Percentiles rank a stretch among this genome's conserved stretches.
These are phyloP conservation scores for Leucophenga varia DNA, from an alignment of 1,140 invertebrate species.

Conservation along the genomic window DNA sequence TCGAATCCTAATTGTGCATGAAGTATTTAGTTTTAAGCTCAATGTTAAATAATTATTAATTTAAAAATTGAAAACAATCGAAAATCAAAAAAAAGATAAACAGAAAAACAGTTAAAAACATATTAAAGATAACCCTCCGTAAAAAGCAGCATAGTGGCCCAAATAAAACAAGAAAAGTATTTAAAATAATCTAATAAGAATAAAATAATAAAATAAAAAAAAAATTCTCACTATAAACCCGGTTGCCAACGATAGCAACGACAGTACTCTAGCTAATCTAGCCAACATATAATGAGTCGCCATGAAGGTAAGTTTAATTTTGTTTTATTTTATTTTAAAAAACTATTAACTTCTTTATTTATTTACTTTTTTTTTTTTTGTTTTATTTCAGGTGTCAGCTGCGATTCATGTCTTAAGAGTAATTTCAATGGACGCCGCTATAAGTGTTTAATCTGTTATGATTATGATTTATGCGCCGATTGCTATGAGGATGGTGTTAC, in stretches of 20 bases:
- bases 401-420: slow-evolving; percentile 98
- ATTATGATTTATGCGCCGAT: slow-evolving; percentile 96
- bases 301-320: slow-evolving; percentile 46
- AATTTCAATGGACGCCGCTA: slow-evolving; percentile 96
- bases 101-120: neutral
- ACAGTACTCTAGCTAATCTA: slow-evolving; percentile 3
- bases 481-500: slow-evolving; percentile 95
- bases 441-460: slow-evolving; percentile 98
- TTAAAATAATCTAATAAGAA: too few relatives aligned
- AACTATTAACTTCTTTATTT: neutral
- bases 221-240: too few relatives aligned
- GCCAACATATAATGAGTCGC: slow-evolving; percentile 53
- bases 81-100: slow-evolving; percentile 2
- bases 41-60: too few relatives aligned
- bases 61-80: too few relatives aligned
- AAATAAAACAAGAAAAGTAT: slow-evolving; percentile 6
- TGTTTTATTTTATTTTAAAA: neutral
- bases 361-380: slow-evolving; percentile 4
- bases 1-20: too few relatives aligned
- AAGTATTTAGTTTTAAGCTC: too few relatives aligned
- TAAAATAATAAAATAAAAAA: too few relatives aligned
- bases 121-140: neutral
- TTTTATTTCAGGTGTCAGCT: slow-evolving; percentile 81
- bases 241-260: slow-evolving; percentile 7
- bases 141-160: slow-evolving; percentile 16